phyloP scores from a whole-genome alignment of 1,140 invertebrate species.

The Latrodectus geometricus region DNA sequence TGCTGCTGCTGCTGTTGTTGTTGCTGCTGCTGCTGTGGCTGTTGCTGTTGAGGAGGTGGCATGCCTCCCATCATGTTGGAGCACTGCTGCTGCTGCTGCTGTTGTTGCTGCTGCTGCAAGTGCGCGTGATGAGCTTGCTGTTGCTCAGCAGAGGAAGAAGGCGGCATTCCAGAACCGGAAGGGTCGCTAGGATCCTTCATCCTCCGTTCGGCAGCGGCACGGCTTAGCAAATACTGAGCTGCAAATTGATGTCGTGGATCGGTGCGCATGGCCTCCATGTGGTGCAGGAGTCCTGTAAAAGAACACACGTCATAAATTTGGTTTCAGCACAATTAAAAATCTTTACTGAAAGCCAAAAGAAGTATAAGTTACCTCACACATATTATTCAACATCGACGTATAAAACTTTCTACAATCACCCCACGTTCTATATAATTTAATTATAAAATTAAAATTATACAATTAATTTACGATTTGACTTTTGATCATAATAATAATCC shows the following conservation, averaged over 20 bases:
- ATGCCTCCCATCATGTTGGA: slow-evolving; percentile 26
- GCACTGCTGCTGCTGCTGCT: slow-evolving; percentile 18
- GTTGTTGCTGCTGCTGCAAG: slow-evolving; percentile 20
- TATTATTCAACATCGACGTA: no score
- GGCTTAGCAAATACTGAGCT: slow-evolving; percentile 89
- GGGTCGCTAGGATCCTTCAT: slow-evolving; percentile 76
- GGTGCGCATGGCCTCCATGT: slow-evolving; percentile 97
- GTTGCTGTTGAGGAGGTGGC: slow-evolving; percentile 35
- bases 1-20: slow-evolving; percentile 50
- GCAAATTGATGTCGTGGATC: slow-evolving; percentile 96
- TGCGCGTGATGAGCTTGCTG: slow-evolving; percentile 7
- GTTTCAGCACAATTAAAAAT: no score
- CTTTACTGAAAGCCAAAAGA: no score
- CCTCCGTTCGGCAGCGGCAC: slow-evolving; percentile 87
- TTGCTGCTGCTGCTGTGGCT: slow-evolving; percentile 22
- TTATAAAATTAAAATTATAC: no score
- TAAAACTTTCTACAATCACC: no score
- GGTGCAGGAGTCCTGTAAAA: slow-evolving; percentile 82
- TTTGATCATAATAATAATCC: no score
- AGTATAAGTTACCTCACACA: no score
- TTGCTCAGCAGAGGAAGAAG: slow-evolving; percentile 47
- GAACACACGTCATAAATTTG: neutral
- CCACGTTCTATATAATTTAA: no score
- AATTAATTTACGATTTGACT: no score
- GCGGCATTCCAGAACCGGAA: slow-evolving; percentile 24